These are phyloP conservation scores for Eristalinus aeneus DNA, from an alignment of 2,888 invertebrate genomes.

Conservation along the genomic window DNA sequence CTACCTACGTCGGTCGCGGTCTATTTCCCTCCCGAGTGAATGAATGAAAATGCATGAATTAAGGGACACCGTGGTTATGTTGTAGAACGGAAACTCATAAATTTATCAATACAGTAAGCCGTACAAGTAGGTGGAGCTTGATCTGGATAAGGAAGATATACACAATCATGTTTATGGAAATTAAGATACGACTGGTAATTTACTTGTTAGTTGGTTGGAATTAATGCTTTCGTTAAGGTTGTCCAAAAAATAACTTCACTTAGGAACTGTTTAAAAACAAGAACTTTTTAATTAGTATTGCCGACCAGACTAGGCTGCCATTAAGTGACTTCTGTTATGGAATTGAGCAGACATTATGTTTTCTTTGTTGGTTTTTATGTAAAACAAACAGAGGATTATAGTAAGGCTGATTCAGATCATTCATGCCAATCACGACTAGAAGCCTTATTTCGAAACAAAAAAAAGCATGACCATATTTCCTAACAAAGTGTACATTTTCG, in stretches of 20 bases:
- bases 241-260: not conserved
- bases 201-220: not conserved
- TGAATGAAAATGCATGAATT: conserved; percentile 12
- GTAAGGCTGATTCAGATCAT: too few species aligned
- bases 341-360: too few species aligned
- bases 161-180: not conserved
- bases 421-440: too few species aligned
- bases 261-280: too few species aligned
- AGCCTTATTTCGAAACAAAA: too few species aligned
- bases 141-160: not conserved
- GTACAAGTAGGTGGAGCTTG: not conserved
- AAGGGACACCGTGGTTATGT: conserved; percentile 14
- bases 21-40: conserved; percentile 31
- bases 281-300: too few species aligned
- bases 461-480: too few species aligned
- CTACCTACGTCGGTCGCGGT: conserved; percentile 6
- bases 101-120: not conserved
- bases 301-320: too few species aligned
- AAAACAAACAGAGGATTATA: too few species aligned
- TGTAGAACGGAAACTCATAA: conserved; percentile 8
- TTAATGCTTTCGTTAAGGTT: not conserved
- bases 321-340: too few species aligned
- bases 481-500: too few species aligned
- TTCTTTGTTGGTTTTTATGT: too few species aligned
- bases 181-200: not conserved